Base-by-base conservation (phyloP, 2,888 invertebrate species). In the Congeria kusceri region DNA sequence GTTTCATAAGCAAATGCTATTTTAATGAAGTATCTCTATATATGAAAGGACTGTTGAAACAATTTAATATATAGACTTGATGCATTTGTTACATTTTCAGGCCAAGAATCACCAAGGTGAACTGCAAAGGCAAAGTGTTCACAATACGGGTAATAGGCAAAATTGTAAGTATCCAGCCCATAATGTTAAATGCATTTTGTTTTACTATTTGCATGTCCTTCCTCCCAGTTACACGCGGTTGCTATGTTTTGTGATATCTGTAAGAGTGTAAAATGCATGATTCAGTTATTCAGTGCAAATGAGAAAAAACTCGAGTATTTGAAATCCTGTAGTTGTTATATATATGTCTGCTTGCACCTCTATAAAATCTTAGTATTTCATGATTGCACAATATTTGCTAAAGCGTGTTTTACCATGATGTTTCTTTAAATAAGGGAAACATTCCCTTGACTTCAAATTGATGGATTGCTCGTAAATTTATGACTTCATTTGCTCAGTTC, bases 91-190 rank as follows among this genome's bases (percentile, higher is more conserved):
- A 39, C 39, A 44, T 39, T 78, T 87, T 27, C 90, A 95, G 95
- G 95, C 98, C 98, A 84, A 96, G 98, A 92, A 98, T 99, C 93
- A 97, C 97, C 90, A 98, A 98, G 95, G 97, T 98, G 92, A 98
- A 97, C 94, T 97, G 97, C 95, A 98, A 98, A 95, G 98, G 97
- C 91, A 96, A 97, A 93, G 98, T 98, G 94, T 98, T 99, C 94
- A 98, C 98, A 97, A 95, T 98, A 76, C 95, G 97, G 92, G 98
- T 98, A 87, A 96, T 97, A 91, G 98, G 98, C 94, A 98, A 98
- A 95, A 98, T 97, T 94, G 98, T 98, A 95, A 96, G 96, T 95
- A 70, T 63, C 27, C 18, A 39, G 9, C 9, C 9, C 3, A 39
- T 29, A 23, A 13, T 57, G 75, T 62, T 39, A 28, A 20, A 23